Evolutionary conservation across 2,797 vertebrate species (phyloP).

Genomic region (Gallinago solitaria): DNA sequence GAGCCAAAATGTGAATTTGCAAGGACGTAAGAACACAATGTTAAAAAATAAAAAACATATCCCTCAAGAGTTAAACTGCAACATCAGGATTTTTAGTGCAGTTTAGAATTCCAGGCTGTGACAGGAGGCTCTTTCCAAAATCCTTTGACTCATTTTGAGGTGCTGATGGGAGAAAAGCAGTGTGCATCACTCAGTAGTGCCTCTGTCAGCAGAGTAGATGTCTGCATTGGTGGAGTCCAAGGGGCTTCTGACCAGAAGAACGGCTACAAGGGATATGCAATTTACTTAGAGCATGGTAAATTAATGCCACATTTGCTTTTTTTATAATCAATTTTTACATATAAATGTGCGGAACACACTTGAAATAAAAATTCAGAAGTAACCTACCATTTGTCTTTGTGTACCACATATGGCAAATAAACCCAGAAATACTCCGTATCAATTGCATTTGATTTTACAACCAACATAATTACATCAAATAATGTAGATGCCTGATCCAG

Average conservation of each 20-base stretch:
- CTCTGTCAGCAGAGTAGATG: background rate
- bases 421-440: background rate
- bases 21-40: background rate
- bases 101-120: background rate
- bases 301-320: background rate
- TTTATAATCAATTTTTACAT: background rate
- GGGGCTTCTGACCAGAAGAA: background rate
- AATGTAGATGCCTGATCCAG: background rate
- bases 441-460: slow-evolving; percentile 15
- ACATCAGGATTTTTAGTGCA: background rate
- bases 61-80: background rate
- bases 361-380: slow-evolving; percentile 21
- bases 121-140: background rate
- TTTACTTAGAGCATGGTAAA: background rate
- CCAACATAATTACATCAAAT: background rate
- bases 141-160: background rate
- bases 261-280: background rate
- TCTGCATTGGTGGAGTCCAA: background rate
- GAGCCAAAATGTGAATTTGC: background rate
- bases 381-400: background rate
- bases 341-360: background rate
- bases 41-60: background rate
- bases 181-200: background rate
- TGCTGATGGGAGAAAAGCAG: background rate
- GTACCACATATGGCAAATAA: background rate